Base-by-base conservation (phyloP, 1,140 invertebrate genomes). In the Physella acuta region DNA sequence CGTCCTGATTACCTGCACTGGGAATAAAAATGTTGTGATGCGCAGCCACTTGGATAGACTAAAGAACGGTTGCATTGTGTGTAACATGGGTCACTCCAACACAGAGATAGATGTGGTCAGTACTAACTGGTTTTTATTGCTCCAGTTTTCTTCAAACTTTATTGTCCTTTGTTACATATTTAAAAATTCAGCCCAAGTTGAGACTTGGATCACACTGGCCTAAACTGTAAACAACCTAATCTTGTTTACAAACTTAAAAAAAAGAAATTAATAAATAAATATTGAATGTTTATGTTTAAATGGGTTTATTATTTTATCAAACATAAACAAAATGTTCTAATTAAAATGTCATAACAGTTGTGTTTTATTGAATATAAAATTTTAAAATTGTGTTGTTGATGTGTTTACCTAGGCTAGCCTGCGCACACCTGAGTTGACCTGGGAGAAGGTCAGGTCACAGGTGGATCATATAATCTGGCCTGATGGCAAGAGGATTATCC, bases 11-110 rank as follows among this genome's bases (percentile, higher is more conserved):
- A 97, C 95, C 17, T 95, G 95, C 53, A 97, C 95, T 8, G 95
- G 95, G 39, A 98, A 97, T 84, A 98, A 98, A 86, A 95, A 96
- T 81, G 94, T 98, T 24, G 94, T 98, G 33, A 94, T 92, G 8
- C 88, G 95, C 17, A 93, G 95, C 76, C 93, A 97, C 80, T 94
- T 98, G 93, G 95, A 98, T 85, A 91, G 94, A 78, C 94, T 98
- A 92, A 97, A 97, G 87, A 96, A 93, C 81, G 95, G 95, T 58
- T 96, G 94, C 82, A 93, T 98, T 67, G 90, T 98, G 0, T 97
- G 95, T 85, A 98, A 98, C 86, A 98, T 98, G 94, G 95, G 95
- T 0, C 95, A 98, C 86, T 97, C 94, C 61, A 98, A 98, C 86
- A 98, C 94, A 24, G 96, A 98, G 89, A 95, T 98, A 75, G 96